Percentiles rank a stretch among this genome's conserved stretches.
phyloP scores from a whole-genome alignment of 2,888 invertebrate genomes.

The Erpobdella octoculata region DNA sequence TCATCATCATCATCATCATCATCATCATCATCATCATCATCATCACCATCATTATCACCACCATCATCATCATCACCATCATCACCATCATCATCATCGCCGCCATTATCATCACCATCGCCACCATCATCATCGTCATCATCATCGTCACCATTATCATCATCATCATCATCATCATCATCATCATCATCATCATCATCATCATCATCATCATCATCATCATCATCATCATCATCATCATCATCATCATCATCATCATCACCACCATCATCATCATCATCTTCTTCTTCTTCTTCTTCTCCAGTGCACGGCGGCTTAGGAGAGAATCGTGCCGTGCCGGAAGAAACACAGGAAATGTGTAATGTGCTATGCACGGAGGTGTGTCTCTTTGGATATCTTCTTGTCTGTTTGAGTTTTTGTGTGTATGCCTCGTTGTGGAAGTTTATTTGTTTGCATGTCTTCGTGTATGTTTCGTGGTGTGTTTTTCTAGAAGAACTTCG shows the following conservation, averaged over 20 bases:
- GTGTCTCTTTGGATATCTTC: too few relatives aligned
- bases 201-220: constrained; percentile 19
- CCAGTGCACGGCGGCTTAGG: not conserved
- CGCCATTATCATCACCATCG: not conserved
- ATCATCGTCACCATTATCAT: not conserved
- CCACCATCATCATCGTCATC: not conserved
- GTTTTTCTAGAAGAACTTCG: too few relatives aligned
- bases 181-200: constrained; percentile 25
- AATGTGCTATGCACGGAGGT: not conserved
- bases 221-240: constrained; percentile 21
- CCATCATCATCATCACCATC: not conserved
- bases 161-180: constrained; percentile 10
- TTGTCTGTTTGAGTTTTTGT: too few relatives aligned
- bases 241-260: constrained; percentile 27
- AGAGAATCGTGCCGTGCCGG: not conserved
- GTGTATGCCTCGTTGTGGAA: not conserved
- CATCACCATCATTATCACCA: not conserved
- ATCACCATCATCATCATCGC: not conserved
- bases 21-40: not conserved
- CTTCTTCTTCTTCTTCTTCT: constrained; percentile 17
- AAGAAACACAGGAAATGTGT: constrained; percentile 4
- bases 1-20: constrained; percentile 18
- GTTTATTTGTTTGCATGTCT: too few relatives aligned
- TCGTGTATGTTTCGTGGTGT: too few relatives aligned
- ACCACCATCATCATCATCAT: constrained; percentile 28